A percentile compares a stretch with the other conserved stretches of the same genome.
Evolutionary conservation across 2,113 vertebrate species (phyloP).

Genomic region (Octodon degus): DNA sequence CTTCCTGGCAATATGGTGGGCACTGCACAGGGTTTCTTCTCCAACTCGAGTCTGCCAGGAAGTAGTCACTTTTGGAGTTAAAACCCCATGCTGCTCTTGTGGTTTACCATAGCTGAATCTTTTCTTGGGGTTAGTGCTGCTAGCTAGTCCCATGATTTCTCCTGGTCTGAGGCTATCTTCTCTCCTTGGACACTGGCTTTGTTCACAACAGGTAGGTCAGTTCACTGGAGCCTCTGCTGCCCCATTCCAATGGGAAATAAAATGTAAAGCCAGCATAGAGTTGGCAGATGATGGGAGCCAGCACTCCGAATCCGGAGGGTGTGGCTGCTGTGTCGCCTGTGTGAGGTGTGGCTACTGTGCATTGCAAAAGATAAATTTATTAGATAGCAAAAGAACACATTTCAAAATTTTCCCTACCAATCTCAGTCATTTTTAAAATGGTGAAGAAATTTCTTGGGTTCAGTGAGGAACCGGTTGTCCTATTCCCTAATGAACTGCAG

Average conservation of each 20-base stretch:
- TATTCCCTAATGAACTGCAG: not conserved
- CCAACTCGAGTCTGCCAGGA: not conserved
- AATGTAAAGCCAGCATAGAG: not conserved
- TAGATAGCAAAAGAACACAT: not conserved
- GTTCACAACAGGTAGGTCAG: not conserved
- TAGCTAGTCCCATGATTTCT: not conserved
- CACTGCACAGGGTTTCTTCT: not conserved
- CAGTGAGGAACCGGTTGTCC: not conserved
- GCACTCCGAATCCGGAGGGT: not conserved
- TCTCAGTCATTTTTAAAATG: conserved; percentile 27
- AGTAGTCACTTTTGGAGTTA: not conserved
- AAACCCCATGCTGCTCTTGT: not conserved
- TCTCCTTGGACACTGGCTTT: not conserved
- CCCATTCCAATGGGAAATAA: not conserved
- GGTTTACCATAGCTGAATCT: not conserved
- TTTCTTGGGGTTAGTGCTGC: not conserved
- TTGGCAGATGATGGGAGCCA: not conserved
- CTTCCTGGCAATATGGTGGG: not conserved
- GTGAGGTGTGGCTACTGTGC: not conserved
- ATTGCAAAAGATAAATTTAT: not conserved
- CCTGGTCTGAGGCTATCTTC: not conserved
- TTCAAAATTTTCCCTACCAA: not conserved
- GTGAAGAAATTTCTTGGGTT: not conserved
- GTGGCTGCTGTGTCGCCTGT: not conserved
- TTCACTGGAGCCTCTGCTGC: not conserved